These are phyloP conservation scores for Varecia variegata DNA, from an alignment of 2,797 vertebrate genomes.

Conservation along the genomic window DNA sequence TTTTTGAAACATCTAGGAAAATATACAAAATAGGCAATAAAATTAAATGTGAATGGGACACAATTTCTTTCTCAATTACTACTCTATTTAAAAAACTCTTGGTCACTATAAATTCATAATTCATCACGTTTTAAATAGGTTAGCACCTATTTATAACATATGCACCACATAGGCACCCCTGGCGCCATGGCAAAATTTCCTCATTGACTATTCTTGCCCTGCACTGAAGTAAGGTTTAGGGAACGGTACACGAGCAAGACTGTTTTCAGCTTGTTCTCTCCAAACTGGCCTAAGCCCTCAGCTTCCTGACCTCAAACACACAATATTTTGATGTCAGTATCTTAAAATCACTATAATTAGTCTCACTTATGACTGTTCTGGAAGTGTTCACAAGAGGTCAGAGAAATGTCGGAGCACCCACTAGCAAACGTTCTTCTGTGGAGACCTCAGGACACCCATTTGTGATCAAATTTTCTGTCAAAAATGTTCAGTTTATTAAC, in stretches of 20 bases:
- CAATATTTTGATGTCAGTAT: conserved; percentile 21
- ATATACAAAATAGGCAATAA: background rate
- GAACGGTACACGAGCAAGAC: background rate
- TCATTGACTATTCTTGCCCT: background rate
- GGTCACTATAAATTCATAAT: background rate
- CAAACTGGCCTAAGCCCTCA: background rate
- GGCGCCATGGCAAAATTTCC: background rate
- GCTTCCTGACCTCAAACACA: conserved; percentile 1
- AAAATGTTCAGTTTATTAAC: background rate
- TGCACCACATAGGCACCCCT: background rate
- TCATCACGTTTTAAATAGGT: background rate
- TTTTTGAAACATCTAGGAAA: background rate
- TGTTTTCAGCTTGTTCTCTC: background rate
- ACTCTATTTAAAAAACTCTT: background rate
- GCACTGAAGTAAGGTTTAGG: background rate
- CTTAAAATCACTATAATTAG: conserved; percentile 26
- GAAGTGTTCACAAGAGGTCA: conserved; percentile 19
- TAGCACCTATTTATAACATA: background rate
- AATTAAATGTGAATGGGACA: background rate
- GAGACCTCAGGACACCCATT: background rate
- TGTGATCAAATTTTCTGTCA: background rate
- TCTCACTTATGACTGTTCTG: background rate
- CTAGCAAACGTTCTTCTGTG: background rate
- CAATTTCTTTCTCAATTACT: background rate
- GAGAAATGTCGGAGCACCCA: background rate